Conservation (phyloP, 2,888 invertebrate genomes). For the Coremacera marginata region DNA sequence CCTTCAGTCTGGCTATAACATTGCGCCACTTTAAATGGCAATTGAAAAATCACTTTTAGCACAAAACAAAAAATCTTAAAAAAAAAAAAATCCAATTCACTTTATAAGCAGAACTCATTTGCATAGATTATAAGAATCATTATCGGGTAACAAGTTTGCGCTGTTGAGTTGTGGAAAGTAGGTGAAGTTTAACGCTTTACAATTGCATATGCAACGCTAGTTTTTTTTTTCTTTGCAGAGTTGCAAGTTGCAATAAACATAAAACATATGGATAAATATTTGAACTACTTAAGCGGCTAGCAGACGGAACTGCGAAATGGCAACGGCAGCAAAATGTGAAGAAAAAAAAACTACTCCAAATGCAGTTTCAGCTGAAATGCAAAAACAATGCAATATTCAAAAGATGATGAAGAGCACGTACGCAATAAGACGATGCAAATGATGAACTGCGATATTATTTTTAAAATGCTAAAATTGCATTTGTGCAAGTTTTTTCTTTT, state of each 20-base stretch:
- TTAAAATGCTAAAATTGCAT: no score
- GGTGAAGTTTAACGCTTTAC: slow-evolving; percentile 29
- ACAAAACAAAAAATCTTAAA: no score
- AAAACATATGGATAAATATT: slow-evolving; percentile 30
- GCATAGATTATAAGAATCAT: not conserved
- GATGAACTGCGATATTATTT: no score
- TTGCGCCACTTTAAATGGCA: no score
- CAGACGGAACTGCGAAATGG: not conserved
- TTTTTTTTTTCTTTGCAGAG: not conserved
- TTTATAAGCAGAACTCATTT: not conserved
- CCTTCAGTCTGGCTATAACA: no score
- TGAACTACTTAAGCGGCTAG: slow-evolving; percentile 26
- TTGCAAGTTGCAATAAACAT: not conserved
- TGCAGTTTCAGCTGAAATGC: not conserved
- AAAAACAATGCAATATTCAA: no score
- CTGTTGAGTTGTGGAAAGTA: slow-evolving; percentile 10
- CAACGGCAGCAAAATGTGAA: not conserved
- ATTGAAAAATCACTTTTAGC: no score
- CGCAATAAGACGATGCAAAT: no score
- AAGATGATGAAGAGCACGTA: no score
- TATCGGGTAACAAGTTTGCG: not conserved
- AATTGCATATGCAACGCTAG: not conserved
- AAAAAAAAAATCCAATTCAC: no score
- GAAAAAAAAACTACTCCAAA: not conserved
- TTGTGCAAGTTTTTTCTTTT: no score